A percentile compares a stretch with the other conserved stretches of the same genome.
phyloP scores from a whole-genome alignment of 2,113 vertebrate genomes.

The Elanoides forficatus region DNA sequence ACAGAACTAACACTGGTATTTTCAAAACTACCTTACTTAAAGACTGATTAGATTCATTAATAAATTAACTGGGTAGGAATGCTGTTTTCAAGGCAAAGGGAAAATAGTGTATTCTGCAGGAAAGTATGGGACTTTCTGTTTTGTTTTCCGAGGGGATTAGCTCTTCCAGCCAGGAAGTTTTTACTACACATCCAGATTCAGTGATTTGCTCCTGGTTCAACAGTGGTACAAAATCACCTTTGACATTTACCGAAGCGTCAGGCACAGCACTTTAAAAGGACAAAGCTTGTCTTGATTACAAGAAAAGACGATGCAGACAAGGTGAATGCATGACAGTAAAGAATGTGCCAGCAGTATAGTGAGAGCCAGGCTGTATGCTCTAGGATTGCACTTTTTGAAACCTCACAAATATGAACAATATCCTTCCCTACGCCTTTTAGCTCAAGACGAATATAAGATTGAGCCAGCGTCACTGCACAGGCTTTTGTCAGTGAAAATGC shows the following conservation, averaged over 20 bases:
- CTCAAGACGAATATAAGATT: not conserved
- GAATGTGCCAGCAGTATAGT: fast-evolving
- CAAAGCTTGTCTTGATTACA: not conserved
- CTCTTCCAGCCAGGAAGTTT: constrained; percentile 36
- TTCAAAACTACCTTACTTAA: not conserved
- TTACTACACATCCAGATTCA: not conserved
- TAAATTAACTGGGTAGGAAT: not conserved
- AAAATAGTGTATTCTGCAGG: not conserved
- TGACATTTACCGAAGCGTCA: not conserved
- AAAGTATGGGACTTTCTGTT: constrained; percentile 13
- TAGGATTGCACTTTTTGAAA: not conserved
- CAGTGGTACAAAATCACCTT: not conserved
- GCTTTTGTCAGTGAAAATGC: not conserved
- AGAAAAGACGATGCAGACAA: not conserved
- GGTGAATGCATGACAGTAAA: not conserved
- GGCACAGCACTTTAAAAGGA: not conserved
- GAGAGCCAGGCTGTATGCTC: not conserved
- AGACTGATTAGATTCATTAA: not conserved
- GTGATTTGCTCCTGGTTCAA: not conserved
- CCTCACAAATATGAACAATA: not conserved
- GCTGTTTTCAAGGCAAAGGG: not conserved
- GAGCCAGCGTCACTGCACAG: not conserved
- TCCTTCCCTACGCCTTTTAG: not conserved
- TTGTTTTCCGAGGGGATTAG: not conserved
- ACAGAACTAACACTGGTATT: not conserved